Evolutionary conservation across 2,113 vertebrate genomes (phyloP), one percentile per base, ranked within the genome.

Genomic region (Crotalus helleri): DNA sequence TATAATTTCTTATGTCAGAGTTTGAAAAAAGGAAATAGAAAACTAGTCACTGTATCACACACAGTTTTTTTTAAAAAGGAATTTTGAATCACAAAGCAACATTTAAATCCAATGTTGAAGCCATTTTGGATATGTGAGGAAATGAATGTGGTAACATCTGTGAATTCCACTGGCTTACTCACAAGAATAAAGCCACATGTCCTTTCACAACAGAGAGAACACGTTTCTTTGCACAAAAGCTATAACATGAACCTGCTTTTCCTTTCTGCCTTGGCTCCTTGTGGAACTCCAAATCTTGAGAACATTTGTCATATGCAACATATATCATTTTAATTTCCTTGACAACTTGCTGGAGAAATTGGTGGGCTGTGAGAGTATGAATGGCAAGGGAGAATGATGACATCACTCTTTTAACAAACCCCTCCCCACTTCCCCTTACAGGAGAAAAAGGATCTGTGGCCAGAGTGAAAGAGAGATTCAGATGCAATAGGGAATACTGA

Each of bases 161-260:
- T 91, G 90, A 90, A 55, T 95, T 95, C 89, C 39, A 88, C 39
- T 55, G 74, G 44, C 58, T 94, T 95, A 85, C 92, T 49, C 91
- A 92, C 13, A 91, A 51, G 90, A 93, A 61, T 10, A 39, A 64
- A 85, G n/a, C 1, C 1, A 53, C 0, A 0, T 86, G n/a, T 93
- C 55, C 93, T 55, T 95, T 93, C 81, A 61, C 24, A 85, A 39
- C 90, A 55, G 69, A 89, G 46, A 61, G 55, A 90, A 49, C 46
- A 39, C 13, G 54, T n/a, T 90, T 86, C 88, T 57, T 90, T 4
- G 12, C n/a, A n/a, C 89, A 89, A 5, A 44, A 59, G 74, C 39
- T 39, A 58, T 58, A 90, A 24, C 8, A 12, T 19, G 13, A 54
- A 93, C 46, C 21, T 51, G 55, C 4, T 90, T 90, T 93, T 90